A percentile compares a stretch with the other conserved stretches of the same genome.
These are phyloP conservation scores for Pristionchus entomophagus DNA, from an alignment of 2,888 invertebrate genomes.

Conservation along the genomic window DNA sequence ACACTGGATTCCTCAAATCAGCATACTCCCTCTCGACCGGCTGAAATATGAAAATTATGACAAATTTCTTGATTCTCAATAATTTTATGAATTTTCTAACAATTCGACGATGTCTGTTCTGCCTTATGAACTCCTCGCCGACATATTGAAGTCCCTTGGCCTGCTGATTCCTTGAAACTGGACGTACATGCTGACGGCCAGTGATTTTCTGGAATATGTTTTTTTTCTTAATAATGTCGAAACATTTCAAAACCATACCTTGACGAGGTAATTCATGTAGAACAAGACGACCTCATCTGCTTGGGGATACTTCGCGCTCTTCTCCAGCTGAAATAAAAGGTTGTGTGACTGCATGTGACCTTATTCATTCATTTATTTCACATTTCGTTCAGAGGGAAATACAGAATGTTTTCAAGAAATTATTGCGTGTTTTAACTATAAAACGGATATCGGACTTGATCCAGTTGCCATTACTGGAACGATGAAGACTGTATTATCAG, in stretches of 20 bases:
- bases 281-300: slow-evolving; percentile 99
- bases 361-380: no score
- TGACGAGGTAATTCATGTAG: slow-evolving; percentile 77
- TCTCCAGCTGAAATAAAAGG: slow-evolving; percentile 84
- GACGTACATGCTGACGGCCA: neutral
- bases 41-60: no score
- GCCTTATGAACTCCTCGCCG: slow-evolving; percentile 55
- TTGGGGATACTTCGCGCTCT: slow-evolving; percentile 97
- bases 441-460: neutral
- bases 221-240: neutral
- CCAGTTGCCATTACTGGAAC: no score
- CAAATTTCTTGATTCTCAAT: no score
- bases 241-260: slow-evolving; percentile 13
- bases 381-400: neutral
- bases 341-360: no score
- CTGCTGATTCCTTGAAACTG: neutral
- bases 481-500: no score
- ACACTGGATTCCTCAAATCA: no score
- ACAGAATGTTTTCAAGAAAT: neutral
- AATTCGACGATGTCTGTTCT: slow-evolving; percentile 49
- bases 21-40: no score
- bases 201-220: neutral
- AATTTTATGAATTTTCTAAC: no score
- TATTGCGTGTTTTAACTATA: no score
- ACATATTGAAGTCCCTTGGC: slow-evolving; percentile 52